Evolutionary conservation across 2,888 invertebrate species (phyloP), one percentile per base, ranked within the genome.

Genomic region (Lamellibrachia columna): DNA sequence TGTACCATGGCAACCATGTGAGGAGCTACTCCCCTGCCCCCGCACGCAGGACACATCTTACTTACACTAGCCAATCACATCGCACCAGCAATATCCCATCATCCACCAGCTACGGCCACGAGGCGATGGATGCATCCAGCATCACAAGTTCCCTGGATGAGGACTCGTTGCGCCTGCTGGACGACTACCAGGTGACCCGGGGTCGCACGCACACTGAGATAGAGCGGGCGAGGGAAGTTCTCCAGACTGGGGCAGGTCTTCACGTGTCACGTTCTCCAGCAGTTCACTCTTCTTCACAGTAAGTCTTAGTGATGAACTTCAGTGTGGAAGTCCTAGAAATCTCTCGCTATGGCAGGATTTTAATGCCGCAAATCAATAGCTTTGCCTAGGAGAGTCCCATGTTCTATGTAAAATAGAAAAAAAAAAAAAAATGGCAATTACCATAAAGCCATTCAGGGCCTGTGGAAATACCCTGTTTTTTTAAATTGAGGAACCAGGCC

Each of bases 131-230:
- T 91, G 91, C 53, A 3, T 92, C 60, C 53, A 93, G 92, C 28
- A 55, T 92, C 90, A 92, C 91, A 11, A 93, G 92, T 60, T 92
- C 92, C 4, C 58, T 93, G 58, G 94, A 93, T 53, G 93, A 93
- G n/a, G 93, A 94, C 28, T 91, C 94, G 11, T 55, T 90, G 92
- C 55, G 91, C 28, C 93, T 94, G 90, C 91, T 94, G 90, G 93
- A 91, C 28, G 94, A 94, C 9, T 93, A 92, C 90, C 93, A 94
- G 92, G 92, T 92, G 60, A 92, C 93, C 11, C 92, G 94, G 15
- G 92, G 93, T 40, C 58, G 93, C 52, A 92, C 93, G 4, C 92
- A 92, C 22, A 11, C 90, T 28, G 94, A 94, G 92, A 94, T 94
- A 53, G 28, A 91, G 9, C 90, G 92, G 75, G 94, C 94, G 6